These are phyloP conservation scores for Heloderma charlesbogerti DNA, from an alignment of 2,113 vertebrate genomes.

Conservation along the genomic window DNA sequence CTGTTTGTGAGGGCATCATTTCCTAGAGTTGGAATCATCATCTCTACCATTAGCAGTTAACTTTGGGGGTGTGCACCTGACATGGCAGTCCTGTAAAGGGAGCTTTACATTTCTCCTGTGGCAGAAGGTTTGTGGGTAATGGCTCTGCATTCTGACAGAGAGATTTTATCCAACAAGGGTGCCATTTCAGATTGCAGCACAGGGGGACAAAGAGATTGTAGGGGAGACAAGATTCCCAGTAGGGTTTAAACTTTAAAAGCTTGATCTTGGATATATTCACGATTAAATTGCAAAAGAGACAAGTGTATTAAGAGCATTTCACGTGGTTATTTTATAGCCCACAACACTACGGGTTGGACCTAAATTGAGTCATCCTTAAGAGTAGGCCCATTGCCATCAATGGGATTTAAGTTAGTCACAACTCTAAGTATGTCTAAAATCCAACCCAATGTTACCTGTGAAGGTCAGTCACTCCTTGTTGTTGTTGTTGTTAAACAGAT, in stretches of 20 bases:
- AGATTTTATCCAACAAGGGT: background rate
- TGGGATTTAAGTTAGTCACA: no score
- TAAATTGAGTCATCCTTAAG: no score
- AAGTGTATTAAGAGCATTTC: background rate
- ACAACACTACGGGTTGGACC: background rate
- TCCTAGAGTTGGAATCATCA: background rate
- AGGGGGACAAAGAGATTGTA: background rate
- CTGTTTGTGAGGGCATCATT: background rate
- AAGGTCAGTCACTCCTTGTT: background rate
- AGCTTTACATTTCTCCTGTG: background rate
- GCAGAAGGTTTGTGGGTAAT: background rate
- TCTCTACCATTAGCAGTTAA: background rate
- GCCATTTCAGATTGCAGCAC: background rate
- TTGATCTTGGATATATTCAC: background rate
- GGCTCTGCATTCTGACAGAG: background rate
- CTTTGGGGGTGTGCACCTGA: background rate
- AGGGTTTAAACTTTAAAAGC: background rate
- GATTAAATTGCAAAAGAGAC: background rate
- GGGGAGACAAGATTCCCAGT: background rate
- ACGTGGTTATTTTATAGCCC: background rate
- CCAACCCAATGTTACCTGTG: no score
- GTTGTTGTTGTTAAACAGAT: no score
- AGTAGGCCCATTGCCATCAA: no score
- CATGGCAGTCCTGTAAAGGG: background rate
- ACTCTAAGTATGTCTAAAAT: no score